Evolutionary conservation across 1,140 invertebrate genomes (phyloP).

Genomic region (Hydropsyche tenuis): DNA sequence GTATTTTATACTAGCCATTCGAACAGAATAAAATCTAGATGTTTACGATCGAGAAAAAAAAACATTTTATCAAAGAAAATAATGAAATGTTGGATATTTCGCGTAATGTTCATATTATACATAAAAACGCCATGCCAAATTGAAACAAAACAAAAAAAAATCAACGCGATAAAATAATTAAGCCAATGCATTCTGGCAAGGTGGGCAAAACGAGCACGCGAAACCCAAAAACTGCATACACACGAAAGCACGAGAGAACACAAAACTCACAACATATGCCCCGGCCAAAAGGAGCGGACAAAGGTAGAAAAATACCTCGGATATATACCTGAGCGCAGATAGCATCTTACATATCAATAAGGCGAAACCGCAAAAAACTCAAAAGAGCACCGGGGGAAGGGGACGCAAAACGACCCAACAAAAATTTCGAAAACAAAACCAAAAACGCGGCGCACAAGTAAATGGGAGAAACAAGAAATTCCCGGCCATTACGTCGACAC

Average conservation of each 20-base stretch:
- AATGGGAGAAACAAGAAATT: constrained; percentile 8
- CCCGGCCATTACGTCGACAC: constrained; percentile 26
- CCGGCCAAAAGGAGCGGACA: not conserved
- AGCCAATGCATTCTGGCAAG: too few relatives aligned
- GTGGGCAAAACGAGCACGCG: too few relatives aligned
- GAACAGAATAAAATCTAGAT: too few relatives aligned
- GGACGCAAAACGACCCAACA: constrained; percentile 1
- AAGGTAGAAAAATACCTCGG: constrained; percentile 4
- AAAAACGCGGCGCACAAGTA: not conserved
- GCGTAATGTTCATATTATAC: too few relatives aligned
- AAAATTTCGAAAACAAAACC: constrained; percentile 5
- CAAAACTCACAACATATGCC: not conserved
- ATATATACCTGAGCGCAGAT: constrained; percentile 11
- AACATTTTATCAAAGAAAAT: too few relatives aligned
- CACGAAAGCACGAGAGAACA: not conserved
- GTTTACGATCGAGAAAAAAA: too few relatives aligned
- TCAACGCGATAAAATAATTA: too few relatives aligned
- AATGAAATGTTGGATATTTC: too few relatives aligned
- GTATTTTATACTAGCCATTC: too few relatives aligned
- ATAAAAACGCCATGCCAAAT: too few relatives aligned
- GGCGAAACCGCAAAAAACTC: constrained; percentile 23
- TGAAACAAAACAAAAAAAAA: too few relatives aligned
- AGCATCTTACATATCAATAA: constrained; percentile 34
- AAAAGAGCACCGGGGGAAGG: not conserved
- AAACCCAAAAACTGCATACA: not conserved